Percentiles rank a stretch among this genome's conserved stretches.
Conservation (phyloP, 2,113 vertebrate species). For the Macroglossus sobrinus region DNA sequence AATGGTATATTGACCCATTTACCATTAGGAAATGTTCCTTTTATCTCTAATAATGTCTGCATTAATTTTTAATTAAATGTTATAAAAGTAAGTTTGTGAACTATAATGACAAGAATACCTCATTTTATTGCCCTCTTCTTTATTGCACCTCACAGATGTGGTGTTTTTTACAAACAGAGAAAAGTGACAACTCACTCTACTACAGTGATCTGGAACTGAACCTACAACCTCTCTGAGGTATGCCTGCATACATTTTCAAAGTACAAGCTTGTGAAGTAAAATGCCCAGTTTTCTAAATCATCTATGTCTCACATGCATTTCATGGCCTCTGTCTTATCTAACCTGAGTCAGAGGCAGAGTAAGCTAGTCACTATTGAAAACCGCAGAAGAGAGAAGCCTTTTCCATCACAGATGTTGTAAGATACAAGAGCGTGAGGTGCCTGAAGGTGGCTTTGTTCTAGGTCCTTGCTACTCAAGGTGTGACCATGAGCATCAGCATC, state of each 20-base stretch:
- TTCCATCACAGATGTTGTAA: not conserved
- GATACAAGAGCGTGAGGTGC: not conserved
- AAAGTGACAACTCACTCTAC: not conserved
- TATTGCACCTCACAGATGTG: not conserved
- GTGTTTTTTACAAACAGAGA: not conserved
- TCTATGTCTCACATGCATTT: not conserved
- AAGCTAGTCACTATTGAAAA: not conserved
- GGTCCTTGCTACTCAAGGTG: not conserved
- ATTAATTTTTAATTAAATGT: not conserved
- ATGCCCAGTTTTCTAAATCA: not conserved
- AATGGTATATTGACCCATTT: not conserved
- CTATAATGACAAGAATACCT: not conserved
- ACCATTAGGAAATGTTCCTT: not conserved
- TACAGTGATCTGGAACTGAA: not conserved
- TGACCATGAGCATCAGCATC: too few relatives aligned
- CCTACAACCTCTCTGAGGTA: not conserved
- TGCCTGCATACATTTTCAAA: not conserved
- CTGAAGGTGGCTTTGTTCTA: not conserved
- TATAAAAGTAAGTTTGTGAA: not conserved
- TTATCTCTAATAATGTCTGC: not conserved
- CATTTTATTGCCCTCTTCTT: not conserved
- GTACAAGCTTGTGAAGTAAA: not conserved
- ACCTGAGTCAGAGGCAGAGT: not conserved
- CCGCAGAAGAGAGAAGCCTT: not conserved
- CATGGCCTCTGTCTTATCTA: too few relatives aligned